Evolutionary conservation across 2,113 vertebrate genomes (phyloP), one percentile per base, ranked within the genome.

Genomic region (Megalops atlanticus): DNA sequence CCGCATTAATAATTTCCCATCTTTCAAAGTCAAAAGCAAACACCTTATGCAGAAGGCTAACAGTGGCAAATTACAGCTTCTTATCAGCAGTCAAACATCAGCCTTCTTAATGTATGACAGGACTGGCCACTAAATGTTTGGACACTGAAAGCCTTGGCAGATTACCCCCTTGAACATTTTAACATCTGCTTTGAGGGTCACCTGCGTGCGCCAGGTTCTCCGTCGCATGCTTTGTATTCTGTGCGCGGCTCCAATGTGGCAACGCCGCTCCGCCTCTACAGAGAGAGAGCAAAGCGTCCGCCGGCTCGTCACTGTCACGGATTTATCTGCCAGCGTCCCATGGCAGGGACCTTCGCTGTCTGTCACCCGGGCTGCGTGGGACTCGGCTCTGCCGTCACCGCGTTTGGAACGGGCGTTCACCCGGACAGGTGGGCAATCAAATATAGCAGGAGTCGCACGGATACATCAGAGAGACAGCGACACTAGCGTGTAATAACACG

Each of bases 161-260:
- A 10, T 2, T 27, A 64, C 58, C 58, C 52, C 52, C 11, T 24
- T 64, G 4, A n/a, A 64, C 10, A 4, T n/a, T 64, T 64, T 31
- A 45, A 45, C 58, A 64, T 64, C 58, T 64, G 58, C 58, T 64
- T 54, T 54, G 24, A 64, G 31, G n/a, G 58, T 64, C 58, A 64
- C 49, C 18, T 54, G n/a, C 15, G n/a, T 36, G 68, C 38, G 4
- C 39, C 11, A 7, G 8, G 1, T 40, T 43, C 27, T 43, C 45
- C n/a, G 45, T 3, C 16, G 40, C 52, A 2, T 14, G 27, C 36
- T 78, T 78, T 69, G 36, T 64, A 69, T 43, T 78, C 58, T 31
- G 54, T 36, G 18, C 6, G 24, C 38, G 24, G 21, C n/a, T 24
- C 54, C 2, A 38, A 10, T 39, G 54, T 78, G 41, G 38, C 39